These are phyloP conservation scores for Meteorus colon DNA, from an alignment of 2,888 invertebrate genomes.

Conservation along the genomic window DNA sequence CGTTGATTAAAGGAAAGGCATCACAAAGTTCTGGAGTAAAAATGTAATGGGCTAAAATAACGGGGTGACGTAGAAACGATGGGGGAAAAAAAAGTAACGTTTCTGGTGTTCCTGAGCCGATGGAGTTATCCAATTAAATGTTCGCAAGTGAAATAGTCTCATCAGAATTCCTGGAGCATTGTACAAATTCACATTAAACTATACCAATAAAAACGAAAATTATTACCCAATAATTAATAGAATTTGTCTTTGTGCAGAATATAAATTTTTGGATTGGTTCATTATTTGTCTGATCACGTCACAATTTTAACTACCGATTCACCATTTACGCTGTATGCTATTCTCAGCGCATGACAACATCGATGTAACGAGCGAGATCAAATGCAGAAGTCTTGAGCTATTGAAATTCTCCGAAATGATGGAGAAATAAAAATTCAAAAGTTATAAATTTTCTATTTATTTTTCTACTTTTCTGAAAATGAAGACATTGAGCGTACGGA, in stretches of 20 bases:
- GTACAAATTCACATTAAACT: not conserved
- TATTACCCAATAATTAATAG: not conserved
- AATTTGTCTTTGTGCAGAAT: not conserved
- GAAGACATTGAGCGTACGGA: not conserved
- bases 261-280: not conserved
- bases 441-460: not conserved
- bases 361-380: not conserved
- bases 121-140: constrained; percentile 3
- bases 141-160: not conserved
- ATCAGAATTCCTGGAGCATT: not conserved
- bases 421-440: not conserved
- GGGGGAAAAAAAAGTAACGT: not conserved
- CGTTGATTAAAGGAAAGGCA: constrained; percentile 22
- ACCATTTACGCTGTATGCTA: not conserved
- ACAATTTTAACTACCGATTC: constrained; percentile 10
- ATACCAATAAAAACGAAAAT: not conserved
- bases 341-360: not conserved
- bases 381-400: too few species aligned
- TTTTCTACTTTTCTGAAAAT: not conserved
- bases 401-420: not conserved
- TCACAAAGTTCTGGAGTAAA: not conserved
- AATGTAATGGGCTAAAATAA: constrained; percentile 7
- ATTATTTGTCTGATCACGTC: constrained; percentile 19
- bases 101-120: not conserved
- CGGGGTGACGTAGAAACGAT: not conserved